phyloP scores from a whole-genome alignment of 2,113 vertebrate genomes.

The Eolophus roseicapilla region DNA sequence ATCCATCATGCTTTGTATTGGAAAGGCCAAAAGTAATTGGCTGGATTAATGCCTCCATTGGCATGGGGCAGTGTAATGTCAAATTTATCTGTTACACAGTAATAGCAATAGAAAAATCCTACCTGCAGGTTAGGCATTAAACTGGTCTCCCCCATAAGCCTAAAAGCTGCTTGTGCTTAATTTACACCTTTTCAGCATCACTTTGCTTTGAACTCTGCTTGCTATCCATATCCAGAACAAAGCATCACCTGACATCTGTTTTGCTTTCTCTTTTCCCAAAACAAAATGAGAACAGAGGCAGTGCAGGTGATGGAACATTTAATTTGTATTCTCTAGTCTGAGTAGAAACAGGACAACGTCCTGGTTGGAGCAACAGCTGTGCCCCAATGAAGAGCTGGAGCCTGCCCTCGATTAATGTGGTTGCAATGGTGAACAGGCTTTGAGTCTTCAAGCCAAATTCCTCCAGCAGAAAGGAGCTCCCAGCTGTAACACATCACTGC shows the following conservation, averaged over 20 bases:
- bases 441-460: background rate
- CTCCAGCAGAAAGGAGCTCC: background rate
- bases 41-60: background rate
- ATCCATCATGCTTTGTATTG: background rate
- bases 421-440: background rate
- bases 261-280: background rate
- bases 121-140: background rate
- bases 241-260: background rate
- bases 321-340: background rate
- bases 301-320: background rate
- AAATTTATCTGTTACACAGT: background rate
- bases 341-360: background rate
- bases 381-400: background rate
- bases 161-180: background rate
- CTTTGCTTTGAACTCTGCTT: background rate
- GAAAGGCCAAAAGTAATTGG: rapidly evolving
- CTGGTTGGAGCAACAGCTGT: background rate
- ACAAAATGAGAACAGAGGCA: background rate
- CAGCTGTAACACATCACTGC: background rate
- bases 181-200: background rate
- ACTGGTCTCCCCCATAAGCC: background rate
- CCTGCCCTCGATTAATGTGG: background rate
- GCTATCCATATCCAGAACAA: background rate
- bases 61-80: background rate
- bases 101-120: background rate